Conservation (phyloP, 2,888 invertebrate species). For the Melinopterus prodromus region DNA sequence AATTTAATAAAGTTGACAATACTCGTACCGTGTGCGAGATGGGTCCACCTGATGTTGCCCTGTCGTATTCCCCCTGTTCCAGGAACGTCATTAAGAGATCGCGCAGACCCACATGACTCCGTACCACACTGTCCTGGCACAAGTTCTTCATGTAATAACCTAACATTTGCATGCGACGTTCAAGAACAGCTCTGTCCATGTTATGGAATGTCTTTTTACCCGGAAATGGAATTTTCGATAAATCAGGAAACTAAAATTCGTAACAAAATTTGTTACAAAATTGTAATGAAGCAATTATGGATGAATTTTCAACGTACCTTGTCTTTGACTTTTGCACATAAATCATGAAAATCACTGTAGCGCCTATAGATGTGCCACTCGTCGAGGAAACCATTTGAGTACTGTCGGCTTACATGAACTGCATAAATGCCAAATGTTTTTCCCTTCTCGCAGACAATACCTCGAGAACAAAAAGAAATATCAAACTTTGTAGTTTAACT, state of each 20-base stretch:
- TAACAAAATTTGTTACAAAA: not conserved
- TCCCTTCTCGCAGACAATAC: slow-evolving; percentile 83
- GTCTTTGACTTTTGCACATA: slow-evolving; percentile 83
- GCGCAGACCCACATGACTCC: slow-evolving; percentile 69
- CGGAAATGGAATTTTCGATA: slow-evolving; percentile 83
- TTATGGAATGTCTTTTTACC: slow-evolving; percentile 95
- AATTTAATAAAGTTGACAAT: slow-evolving; percentile 9
- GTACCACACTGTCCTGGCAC: slow-evolving; percentile 67
- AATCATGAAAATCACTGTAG: slow-evolving; percentile 93
- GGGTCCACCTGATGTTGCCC: slow-evolving; percentile 67
- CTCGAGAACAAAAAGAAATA: slow-evolving; percentile 55
- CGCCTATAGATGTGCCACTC: slow-evolving; percentile 92
- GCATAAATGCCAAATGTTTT: slow-evolving; percentile 90
- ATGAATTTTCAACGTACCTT: slow-evolving; percentile 59
- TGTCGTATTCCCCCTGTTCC: slow-evolving; percentile 75
- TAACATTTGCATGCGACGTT: slow-evolving; percentile 82
- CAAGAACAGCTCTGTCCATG: slow-evolving; percentile 83
- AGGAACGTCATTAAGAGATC: slow-evolving; percentile 71
- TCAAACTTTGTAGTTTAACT: not conserved
- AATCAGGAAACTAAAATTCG: slow-evolving; percentile 74
- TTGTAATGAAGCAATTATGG: not conserved
- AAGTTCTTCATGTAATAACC: slow-evolving; percentile 83
- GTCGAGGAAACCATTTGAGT: slow-evolving; percentile 73
- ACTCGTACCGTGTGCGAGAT: slow-evolving; percentile 65
- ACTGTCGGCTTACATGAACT: slow-evolving; percentile 77